Evolutionary conservation across 2,888 invertebrate genomes (phyloP).

Genomic region (Homarus gammarus): DNA sequence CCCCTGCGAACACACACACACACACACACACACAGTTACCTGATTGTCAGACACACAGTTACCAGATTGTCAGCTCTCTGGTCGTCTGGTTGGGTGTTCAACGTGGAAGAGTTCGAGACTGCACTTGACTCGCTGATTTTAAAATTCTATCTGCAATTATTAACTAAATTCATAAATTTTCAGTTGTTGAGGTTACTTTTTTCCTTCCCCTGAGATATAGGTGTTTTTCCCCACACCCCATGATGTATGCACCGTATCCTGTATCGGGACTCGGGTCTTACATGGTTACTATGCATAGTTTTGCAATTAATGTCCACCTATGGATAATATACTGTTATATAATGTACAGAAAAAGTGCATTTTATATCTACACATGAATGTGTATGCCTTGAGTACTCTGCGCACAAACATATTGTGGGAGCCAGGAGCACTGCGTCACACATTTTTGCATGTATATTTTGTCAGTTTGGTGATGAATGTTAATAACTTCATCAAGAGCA

Average conservation of each 20-base stretch:
- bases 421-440: not conserved
- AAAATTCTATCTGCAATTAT: too few species aligned
- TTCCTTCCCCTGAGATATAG: not conserved
- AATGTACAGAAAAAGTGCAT: constrained; percentile 21
- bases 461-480: constrained; percentile 20
- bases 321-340: constrained; percentile 12
- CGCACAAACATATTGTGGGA: constrained; percentile 29
- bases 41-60: too few species aligned
- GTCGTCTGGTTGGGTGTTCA: too few species aligned
- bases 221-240: not conserved
- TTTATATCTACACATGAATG: constrained; percentile 53
- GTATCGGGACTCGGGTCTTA: not conserved
- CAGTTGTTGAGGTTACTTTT: not conserved
- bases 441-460: constrained; percentile 23
- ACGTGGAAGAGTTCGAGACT: too few species aligned
- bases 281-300: constrained; percentile 36
- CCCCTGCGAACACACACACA: too few species aligned
- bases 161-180: not conserved
- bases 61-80: too few species aligned
- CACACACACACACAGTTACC: too few species aligned
- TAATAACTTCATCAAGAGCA: not conserved
- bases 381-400: constrained; percentile 44
- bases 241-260: not conserved
- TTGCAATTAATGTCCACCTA: constrained; percentile 7
- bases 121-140: too few species aligned